phyloP scores from a whole-genome alignment of 2,113 vertebrate genomes.

The Protobothrops mucrosquamatus region DNA sequence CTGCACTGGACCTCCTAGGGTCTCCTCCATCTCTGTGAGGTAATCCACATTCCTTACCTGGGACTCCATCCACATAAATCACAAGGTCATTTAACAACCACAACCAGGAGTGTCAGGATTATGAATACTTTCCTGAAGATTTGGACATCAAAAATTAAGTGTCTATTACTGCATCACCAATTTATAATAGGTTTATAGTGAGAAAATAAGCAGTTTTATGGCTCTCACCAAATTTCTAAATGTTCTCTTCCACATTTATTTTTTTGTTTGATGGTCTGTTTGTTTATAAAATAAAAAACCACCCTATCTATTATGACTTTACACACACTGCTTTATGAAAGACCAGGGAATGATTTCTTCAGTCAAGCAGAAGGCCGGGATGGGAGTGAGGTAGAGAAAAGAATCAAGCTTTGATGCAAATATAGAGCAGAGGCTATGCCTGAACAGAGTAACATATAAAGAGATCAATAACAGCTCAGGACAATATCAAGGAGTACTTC shows the following conservation, averaged over 20 bases:
- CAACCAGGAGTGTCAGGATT: background rate
- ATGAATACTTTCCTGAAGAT: background rate
- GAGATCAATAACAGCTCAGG: background rate
- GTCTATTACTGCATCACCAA: background rate
- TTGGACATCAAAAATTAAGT: background rate
- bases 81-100: background rate
- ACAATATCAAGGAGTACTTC: background rate
- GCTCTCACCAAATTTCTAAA: background rate
- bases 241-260: background rate
- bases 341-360: background rate
- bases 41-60: background rate
- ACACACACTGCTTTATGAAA: background rate
- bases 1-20: background rate
- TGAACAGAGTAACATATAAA: background rate
- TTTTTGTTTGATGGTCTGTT: background rate
- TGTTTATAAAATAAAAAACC: background rate
- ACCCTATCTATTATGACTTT: background rate
- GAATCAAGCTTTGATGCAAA: background rate
- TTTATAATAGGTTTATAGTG: background rate
- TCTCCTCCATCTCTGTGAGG: background rate
- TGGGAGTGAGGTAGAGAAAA: background rate
- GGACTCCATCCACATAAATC: background rate
- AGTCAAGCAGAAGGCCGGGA: background rate
- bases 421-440: background rate
- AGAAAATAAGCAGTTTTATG: background rate